Base-by-base conservation (phyloP, 1,140 invertebrate genomes). In the Drosophila tropicalis region DNA sequence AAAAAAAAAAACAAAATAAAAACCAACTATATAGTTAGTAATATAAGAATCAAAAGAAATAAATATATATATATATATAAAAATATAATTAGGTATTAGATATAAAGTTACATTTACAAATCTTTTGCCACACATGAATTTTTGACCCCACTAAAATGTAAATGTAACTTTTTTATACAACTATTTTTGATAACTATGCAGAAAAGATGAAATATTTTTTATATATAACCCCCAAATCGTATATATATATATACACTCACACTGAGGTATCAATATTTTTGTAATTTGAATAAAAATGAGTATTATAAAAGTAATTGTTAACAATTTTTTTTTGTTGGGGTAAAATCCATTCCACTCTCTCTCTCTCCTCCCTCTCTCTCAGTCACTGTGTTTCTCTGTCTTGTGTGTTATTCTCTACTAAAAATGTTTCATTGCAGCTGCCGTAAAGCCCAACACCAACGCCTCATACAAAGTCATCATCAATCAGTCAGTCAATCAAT, bases 351-450 rank as follows among this genome's bases (percentile, higher is more conserved):
- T n/a, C n/a, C n/a, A n/a, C n/a, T n/a, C n/a, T n/a, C n/a, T n/a
- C 13, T 5, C 36, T 36, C 10, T 67, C 57, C 29, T 10, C n/a
- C 34, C 7, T n/a, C n/a, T 22, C 17, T 40, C 29, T 58, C n/a
- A 54, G 22, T 67, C 34, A 54, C 40, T 70, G 15, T 67, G 15
- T 15, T 32, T 61, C 19, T 47, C 40, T 71, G 34, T 57, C 32
- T 55, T 70, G 60, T 71, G 34, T 58, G 25, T 55, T 70, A 56
- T 41, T 69, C 66, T 66, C 62, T 87, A 87, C 84, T 87, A 83
- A 89, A 87, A 72, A 71, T 70, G 72, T 87, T 89, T 87, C 83
- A 83, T 87, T 87, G 44, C 83, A 87, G 83, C 76, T 66, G 56
- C 63, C 67, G 69, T 29, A 80, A 61, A 61, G 39, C 41, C 63